Base-by-base conservation (phyloP, 2,888 invertebrate genomes). In the Nomada flava region DNA sequence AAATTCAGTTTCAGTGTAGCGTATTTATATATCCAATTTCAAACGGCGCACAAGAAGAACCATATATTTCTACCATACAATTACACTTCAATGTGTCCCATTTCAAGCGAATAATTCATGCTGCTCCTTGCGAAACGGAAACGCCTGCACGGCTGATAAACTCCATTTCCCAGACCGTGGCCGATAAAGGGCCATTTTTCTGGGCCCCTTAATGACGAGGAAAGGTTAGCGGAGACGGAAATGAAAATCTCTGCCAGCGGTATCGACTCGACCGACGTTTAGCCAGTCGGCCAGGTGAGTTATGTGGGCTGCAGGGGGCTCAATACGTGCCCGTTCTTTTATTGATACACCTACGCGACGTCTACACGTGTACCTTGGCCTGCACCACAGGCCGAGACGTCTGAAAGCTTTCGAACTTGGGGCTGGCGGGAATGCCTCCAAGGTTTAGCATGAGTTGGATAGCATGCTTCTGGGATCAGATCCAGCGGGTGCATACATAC, bases 211-310 rank as follows among this genome's bases (percentile, higher is more conserved):
- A 86, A 85, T 77, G 79, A 80, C 69, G 74, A 55, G 67, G 69
- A 76, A 78, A 75, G 72, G 68, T 79, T 79, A 63, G 57, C 65
- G 29, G 5, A 42, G 10, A 68, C 76, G 75, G 81, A 81, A 83
- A 85, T 86, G 80, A 86, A 85, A 85, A 85, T 85, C 83, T 81
- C 71, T 59, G 47, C 57, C 59, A 36, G 75, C 64, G 36, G 65
- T 68, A 83, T 76, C 74, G 74, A 69, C 73, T 85, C 60, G 36
- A 5, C 7, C 57, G 59, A 52, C 76, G 57, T 57, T 59, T 62
- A 60, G 23, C 20, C 60, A 44, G 47, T 29, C 59, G 59, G 44
- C 52, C 53, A 65, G 65, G 36, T 53, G 76, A 79, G 26, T 71
- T 60, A 65, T 71, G 62, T 55, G 63, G 63, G 47, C 47, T 26